Evolutionary conservation across 2,113 vertebrate species (phyloP).

Genomic region (Peucedramus taeniatus): DNA sequence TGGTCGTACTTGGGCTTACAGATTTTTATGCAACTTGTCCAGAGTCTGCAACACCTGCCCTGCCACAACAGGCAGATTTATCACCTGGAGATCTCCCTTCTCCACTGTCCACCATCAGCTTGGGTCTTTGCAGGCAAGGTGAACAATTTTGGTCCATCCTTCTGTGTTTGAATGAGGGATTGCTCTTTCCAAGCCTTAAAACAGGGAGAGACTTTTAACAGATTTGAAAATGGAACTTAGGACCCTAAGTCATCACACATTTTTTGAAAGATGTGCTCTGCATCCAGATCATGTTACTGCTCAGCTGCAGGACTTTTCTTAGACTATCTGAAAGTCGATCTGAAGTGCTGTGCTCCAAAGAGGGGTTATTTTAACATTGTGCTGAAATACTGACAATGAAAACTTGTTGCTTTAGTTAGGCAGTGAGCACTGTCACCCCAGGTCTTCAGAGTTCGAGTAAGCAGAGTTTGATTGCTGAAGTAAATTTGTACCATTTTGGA

Average conservation of each 20-base stretch:
- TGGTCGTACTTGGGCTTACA: not conserved
- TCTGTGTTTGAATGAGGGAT: not conserved
- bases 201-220: not conserved
- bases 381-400: not conserved
- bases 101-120: not conserved
- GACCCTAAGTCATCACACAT: not conserved
- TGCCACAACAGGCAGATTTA: not conserved
- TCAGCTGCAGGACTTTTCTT: slow-evolving; percentile 41
- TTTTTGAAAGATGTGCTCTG: not conserved
- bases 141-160: not conserved
- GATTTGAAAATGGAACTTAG: not conserved
- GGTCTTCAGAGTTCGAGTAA: not conserved
- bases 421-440: not conserved
- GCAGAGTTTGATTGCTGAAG: not conserved
- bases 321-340: slow-evolving; percentile 15
- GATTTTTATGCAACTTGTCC: not conserved
- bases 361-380: slow-evolving; percentile 7
- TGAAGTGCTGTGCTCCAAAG: not conserved
- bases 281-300: not conserved
- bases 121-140: not conserved
- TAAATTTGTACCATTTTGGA: not conserved
- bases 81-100: not conserved
- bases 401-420: not conserved
- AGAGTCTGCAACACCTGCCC: not conserved
- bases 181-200: not conserved